phyloP scores from a whole-genome alignment of 1,140 invertebrate species.

The Brachionus paranguensis region DNA sequence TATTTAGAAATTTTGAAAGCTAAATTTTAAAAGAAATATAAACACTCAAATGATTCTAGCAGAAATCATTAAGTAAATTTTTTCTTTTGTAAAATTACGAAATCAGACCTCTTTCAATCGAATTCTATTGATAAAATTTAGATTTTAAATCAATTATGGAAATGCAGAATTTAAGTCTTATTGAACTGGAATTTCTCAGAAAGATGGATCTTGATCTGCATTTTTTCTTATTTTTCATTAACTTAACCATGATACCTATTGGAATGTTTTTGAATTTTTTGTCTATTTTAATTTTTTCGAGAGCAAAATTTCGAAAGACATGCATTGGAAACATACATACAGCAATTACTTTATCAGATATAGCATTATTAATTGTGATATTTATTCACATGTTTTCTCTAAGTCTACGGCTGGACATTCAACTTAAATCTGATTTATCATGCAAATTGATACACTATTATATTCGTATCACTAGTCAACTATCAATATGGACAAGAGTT shows the following conservation, averaged over 20 bases:
- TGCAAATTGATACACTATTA: neutral
- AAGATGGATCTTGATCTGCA: neutral
- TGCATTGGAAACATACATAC: neutral
- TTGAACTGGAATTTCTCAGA: neutral
- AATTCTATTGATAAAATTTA: neutral
- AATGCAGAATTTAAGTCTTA: neutral
- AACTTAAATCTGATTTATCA: neutral
- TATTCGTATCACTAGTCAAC: neutral
- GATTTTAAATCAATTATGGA: neutral
- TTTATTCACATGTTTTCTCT: neutral
- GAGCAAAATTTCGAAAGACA: neutral
- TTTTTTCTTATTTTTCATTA: neutral
- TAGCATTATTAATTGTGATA: neutral
- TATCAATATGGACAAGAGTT: neutral
- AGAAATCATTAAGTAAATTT: too few relatives aligned
- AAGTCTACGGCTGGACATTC: neutral
- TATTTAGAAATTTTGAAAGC: too few relatives aligned
- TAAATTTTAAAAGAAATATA: too few relatives aligned
- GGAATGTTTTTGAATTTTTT: neutral
- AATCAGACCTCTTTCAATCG: too few relatives aligned
- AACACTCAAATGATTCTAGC: too few relatives aligned
- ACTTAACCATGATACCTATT: neutral
- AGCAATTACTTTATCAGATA: neutral
- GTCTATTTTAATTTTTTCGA: neutral
- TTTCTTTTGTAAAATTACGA: too few relatives aligned